phyloP scores from a whole-genome alignment of 2,113 vertebrate genomes.

The Empidonax alnorum region DNA sequence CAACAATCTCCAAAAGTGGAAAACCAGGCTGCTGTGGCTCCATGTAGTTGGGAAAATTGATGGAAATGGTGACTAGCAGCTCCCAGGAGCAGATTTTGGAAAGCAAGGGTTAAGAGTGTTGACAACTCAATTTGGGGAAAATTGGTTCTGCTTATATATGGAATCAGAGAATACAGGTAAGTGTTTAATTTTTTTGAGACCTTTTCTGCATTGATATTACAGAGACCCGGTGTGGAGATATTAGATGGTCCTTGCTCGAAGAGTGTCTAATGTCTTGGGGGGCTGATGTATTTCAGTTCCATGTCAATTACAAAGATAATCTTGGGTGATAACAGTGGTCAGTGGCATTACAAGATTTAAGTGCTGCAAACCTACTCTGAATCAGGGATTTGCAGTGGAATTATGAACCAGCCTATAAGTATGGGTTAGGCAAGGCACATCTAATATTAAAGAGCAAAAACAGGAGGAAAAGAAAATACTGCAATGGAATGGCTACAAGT shows the following conservation, averaged over 20 bases:
- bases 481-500: background rate
- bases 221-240: background rate
- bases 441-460: background rate
- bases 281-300: background rate
- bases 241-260: background rate
- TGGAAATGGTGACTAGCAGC: background rate
- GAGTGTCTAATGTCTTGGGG: background rate
- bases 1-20: background rate
- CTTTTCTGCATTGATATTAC: background rate
- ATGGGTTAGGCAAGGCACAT: background rate
- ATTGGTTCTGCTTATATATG: background rate
- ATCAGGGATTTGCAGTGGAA: background rate
- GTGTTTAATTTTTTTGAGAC: conserved; percentile 5
- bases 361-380: background rate
- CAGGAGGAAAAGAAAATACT: background rate
- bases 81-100: background rate
- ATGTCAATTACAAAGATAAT: background rate
- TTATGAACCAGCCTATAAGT: background rate
- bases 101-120: background rate
- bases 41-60: background rate
- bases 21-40: background rate
- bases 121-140: background rate
- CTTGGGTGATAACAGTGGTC: background rate
- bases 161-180: background rate
- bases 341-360: background rate